phyloP scores from a whole-genome alignment of 2,113 vertebrate species.

The Clarias macrocephalus region DNA sequence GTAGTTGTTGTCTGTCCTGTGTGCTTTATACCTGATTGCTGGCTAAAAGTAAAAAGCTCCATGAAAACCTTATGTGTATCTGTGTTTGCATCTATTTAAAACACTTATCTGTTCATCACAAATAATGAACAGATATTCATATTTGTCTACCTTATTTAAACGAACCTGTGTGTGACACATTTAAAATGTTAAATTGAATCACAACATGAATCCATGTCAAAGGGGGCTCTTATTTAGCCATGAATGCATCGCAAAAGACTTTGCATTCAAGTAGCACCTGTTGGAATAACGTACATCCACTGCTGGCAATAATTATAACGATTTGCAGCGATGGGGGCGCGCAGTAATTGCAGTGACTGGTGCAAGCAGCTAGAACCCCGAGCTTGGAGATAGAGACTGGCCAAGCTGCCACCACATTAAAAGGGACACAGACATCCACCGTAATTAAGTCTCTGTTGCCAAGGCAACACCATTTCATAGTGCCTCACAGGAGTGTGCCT shows the following conservation, averaged over 20 bases:
- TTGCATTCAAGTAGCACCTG: conserved; percentile 77
- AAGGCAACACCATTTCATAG: conserved; percentile 65
- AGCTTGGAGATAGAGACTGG: conserved; percentile 36
- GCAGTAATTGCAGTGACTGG: conserved; percentile 76
- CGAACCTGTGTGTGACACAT: neutral
- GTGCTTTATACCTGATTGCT: neutral
- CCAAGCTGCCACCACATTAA: conserved; percentile 48
- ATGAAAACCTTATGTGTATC: neutral
- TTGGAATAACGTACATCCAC: conserved; percentile 72
- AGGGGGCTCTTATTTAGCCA: conserved; percentile 22
- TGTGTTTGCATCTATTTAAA: neutral
- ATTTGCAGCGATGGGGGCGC: conserved; percentile 68
- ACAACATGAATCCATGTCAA: conserved; percentile 11
- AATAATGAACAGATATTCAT: neutral
- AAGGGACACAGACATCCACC: conserved; percentile 55
- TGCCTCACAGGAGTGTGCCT: conserved; percentile 36
- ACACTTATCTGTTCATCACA: neutral
- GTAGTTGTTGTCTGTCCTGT: neutral
- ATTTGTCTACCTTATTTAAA: neutral
- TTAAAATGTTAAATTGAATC: conserved; percentile 9
- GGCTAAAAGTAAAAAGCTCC: neutral
- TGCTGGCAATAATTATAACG: conserved; percentile 76
- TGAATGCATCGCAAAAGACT: conserved; percentile 55
- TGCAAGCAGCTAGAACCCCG: conserved; percentile 41
- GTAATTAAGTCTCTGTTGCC: conserved; percentile 73